Evolutionary conservation across 2,797 vertebrate species (phyloP), one percentile per base, ranked within the genome.

Genomic region (Gorsachius magnificus): DNA sequence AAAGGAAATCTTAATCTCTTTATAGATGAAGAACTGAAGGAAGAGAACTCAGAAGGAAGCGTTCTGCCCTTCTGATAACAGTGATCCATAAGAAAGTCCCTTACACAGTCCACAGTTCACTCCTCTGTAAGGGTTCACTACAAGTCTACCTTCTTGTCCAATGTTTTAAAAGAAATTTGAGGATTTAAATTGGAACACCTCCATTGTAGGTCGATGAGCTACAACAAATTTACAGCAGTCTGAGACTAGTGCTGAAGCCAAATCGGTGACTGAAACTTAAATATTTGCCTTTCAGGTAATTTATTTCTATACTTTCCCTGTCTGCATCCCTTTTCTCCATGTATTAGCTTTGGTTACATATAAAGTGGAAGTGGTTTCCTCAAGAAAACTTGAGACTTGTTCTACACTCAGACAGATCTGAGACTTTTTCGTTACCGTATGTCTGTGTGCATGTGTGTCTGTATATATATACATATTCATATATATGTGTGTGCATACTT

Each of bases 341-440:
- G 17, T 22, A 26, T 13, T 41, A 74, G 13, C 15, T 77, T 54
- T 56, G 33, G 22, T 48, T 57, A 75, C 13, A 29, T 3, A 22
- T 16, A 41, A 83, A 77, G 57, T 21, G 6, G 15, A 58, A 58
- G 7, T 12, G 15, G 6, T 41, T 87, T 89, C 17, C 58, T 53
- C 2, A 3, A 26, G 28, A 36, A 84, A 65, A 64, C 4, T 16
- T 26, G 16, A 78, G 38, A 56, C 64, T 82, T 89, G 11, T 48
- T 64, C 38, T 71, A 45, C 35, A 63, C 3, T 12, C 33, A 75
- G 35, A 58, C 16, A 72, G 77, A 56, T 8, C 24, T 54, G 50
- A 60, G 35, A 46, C 0, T 2, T 74, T 29, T 43, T 16, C 24
- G 4, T 13, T n/a, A 5, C 16, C 3, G 3, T 17, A 9, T 41